phyloP scores from a whole-genome alignment of 2,888 invertebrate genomes.

The Lomographa bimaculata region DNA sequence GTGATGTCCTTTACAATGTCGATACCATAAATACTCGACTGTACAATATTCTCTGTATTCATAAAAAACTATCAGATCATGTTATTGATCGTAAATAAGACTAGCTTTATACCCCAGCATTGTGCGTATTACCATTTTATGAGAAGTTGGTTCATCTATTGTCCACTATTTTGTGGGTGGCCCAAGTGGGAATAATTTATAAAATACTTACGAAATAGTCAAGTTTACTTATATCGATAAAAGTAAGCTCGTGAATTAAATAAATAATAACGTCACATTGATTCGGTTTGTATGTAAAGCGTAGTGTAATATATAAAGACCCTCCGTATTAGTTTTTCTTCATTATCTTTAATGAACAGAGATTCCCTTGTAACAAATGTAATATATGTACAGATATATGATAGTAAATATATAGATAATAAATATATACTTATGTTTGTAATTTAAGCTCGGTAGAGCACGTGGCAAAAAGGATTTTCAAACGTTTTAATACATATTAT shows the following conservation, averaged over 20 bases:
- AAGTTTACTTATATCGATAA: too few relatives aligned
- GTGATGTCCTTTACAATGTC: constrained; percentile 10
- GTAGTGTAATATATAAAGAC: too few relatives aligned
- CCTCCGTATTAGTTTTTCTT: too few relatives aligned
- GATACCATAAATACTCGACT: constrained; percentile 13
- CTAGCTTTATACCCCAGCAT: constrained; percentile 10
- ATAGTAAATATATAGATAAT: too few relatives aligned
- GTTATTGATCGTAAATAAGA: constrained; percentile 22
- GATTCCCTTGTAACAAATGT: too few relatives aligned
- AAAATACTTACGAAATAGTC: constrained; percentile 1
- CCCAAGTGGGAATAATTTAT: constrained; percentile 9
- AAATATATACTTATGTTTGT: too few relatives aligned
- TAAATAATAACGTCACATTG: constrained; percentile 1
- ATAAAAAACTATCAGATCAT: constrained; percentile 18
- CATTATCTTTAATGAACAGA: too few relatives aligned
- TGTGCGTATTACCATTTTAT: constrained; percentile 21
- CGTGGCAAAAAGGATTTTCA: background rate
- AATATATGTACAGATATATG: too few relatives aligned
- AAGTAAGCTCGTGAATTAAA: background rate
- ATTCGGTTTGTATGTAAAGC: too few relatives aligned
- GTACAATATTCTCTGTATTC: too few relatives aligned
- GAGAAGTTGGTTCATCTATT: constrained; percentile 12
- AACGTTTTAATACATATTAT: too few relatives aligned
- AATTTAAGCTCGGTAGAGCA: constrained; percentile 1
- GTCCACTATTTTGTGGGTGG: constrained; percentile 24